phyloP scores from a whole-genome alignment of 2,888 invertebrate genomes.

The Pollenia amentaria region DNA sequence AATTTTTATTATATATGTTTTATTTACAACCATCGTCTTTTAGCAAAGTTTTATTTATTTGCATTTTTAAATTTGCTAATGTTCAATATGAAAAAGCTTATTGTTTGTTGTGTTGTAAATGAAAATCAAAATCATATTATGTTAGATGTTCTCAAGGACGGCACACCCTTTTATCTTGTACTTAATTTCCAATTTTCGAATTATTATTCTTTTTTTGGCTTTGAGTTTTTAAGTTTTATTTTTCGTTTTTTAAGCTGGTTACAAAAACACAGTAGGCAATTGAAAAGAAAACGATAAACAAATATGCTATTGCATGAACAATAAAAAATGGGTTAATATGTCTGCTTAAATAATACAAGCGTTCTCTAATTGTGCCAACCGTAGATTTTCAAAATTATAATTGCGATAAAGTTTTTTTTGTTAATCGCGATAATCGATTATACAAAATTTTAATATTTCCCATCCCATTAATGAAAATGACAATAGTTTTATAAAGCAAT shows the following conservation, averaged over 20 bases:
- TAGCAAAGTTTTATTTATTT: conserved; percentile 50
- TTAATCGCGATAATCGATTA: no score
- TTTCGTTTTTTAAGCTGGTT: conserved; percentile 2
- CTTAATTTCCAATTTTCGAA: conserved; percentile 67
- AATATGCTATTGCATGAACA: no score
- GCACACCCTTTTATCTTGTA: conserved; percentile 55
- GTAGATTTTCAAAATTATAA: no score
- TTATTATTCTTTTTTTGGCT: not conserved
- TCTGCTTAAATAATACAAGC: no score
- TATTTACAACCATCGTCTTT: conserved; percentile 45
- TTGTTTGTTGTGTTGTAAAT: conserved; percentile 32
- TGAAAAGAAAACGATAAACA: no score
- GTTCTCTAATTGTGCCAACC: no score
- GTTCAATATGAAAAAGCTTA: not conserved
- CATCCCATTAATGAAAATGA: no score
- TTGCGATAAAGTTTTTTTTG: no score
- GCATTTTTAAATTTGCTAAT: conserved; percentile 14
- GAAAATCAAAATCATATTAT: conserved; percentile 26
- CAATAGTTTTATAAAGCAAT: no score
- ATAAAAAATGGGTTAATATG: no score
- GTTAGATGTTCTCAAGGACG: conserved; percentile 26
- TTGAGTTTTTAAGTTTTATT: conserved; percentile 51
- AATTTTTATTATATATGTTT: conserved; percentile 72
- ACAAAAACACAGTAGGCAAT: not conserved
- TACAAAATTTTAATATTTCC: no score